phyloP scores from a whole-genome alignment of 2,888 invertebrate genomes.

The Dasysyrphus tricinctus region DNA sequence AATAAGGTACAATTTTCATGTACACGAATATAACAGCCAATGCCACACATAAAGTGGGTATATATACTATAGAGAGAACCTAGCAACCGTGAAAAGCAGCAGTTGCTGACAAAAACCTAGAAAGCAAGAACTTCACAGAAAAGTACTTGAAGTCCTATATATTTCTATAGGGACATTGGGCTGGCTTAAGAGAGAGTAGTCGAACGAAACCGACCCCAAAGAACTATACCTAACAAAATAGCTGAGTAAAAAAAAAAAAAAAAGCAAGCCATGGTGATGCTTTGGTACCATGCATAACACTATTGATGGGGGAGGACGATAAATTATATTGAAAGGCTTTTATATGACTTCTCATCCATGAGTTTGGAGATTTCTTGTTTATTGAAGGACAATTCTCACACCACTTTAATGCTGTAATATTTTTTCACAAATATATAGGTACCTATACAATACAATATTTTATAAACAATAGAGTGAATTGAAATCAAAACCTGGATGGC shows the following conservation, averaged over 20 bases:
- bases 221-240: neutral
- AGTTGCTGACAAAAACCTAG: constrained; percentile 11
- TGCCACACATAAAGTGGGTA: constrained; percentile 18
- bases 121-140: constrained; percentile 21
- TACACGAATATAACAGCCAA: neutral
- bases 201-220: neutral
- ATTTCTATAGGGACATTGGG: constrained; percentile 33
- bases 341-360: constrained; percentile 68
- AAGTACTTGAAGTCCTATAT: constrained; percentile 44
- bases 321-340: constrained; percentile 74
- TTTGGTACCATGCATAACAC: neutral
- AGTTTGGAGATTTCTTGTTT: constrained; percentile 43
- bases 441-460: neutral
- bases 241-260: constrained; percentile 10
- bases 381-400: constrained; percentile 50
- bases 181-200: neutral
- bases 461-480: neutral
- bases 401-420: neutral
- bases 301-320: constrained; percentile 35
- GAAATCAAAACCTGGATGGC: constrained; percentile 3
- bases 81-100: constrained; percentile 27
- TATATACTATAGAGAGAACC: neutral
- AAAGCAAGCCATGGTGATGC: neutral
- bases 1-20: constrained; percentile 42
- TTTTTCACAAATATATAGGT: neutral